Conservation (phyloP, 2,888 invertebrate species). For the Rhogogaster chlorosoma region DNA sequence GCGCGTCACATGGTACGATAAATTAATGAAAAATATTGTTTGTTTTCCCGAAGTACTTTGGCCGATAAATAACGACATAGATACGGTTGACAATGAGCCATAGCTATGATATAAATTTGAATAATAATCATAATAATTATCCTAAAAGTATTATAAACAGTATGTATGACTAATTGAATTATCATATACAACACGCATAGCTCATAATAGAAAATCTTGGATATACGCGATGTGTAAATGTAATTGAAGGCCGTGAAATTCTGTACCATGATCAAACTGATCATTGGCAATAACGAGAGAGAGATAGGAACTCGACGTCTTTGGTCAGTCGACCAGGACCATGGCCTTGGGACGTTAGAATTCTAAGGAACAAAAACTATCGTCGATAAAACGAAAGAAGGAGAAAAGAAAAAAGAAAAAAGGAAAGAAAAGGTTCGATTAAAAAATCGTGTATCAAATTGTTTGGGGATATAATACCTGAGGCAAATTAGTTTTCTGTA, state of each 20-base stretch:
- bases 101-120: neutral
- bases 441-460: neutral
- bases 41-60: neutral
- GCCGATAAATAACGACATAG: neutral
- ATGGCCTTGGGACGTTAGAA: constrained; percentile 32
- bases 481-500: neutral
- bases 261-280: neutral
- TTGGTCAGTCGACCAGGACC: constrained; percentile 35
- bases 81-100: neutral
- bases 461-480: neutral
- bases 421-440: neutral
- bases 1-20: neutral
- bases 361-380: neutral
- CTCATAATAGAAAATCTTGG: neutral
- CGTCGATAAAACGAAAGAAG: neutral
- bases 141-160: neutral
- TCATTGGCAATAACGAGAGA: neutral
- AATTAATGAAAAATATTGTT: constrained; percentile 6
- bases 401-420: neutral
- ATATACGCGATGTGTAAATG: neutral
- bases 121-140: neutral
- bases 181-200: neutral
- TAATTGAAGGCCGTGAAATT: constrained; percentile 5
- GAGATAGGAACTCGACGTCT: constrained; percentile 14
- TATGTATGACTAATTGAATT: neutral